phyloP scores from a whole-genome alignment of 1,140 invertebrate species.

The Sminthurides bifidus region DNA sequence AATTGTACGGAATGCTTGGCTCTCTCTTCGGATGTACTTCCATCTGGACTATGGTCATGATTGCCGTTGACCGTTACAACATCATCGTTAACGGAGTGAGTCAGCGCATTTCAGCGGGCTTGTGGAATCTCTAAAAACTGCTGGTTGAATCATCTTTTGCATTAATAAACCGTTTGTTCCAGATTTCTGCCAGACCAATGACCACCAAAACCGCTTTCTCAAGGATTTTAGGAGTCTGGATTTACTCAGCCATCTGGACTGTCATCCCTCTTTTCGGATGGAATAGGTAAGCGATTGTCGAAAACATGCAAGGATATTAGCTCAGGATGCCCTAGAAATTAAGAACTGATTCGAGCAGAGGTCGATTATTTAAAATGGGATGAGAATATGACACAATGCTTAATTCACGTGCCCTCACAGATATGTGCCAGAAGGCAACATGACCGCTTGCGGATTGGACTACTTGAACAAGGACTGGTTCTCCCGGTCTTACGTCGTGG shows the following conservation, averaged over 20 bases:
- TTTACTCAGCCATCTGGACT: slow-evolving; percentile 53
- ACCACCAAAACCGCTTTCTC: slow-evolving; percentile 54
- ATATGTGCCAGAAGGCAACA: slow-evolving; percentile 76
- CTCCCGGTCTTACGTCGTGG: slow-evolving; percentile 52
- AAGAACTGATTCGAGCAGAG: background rate
- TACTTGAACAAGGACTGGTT: slow-evolving; percentile 51
- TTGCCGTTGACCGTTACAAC: slow-evolving; percentile 63
- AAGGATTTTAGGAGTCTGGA: slow-evolving; percentile 57
- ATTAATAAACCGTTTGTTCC: too few species aligned
- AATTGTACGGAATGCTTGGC: slow-evolving; percentile 64
- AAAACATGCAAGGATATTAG: slow-evolving; percentile 15
- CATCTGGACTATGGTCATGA: slow-evolving; percentile 68
- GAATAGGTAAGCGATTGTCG: slow-evolving; percentile 53
- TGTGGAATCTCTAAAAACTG: too few species aligned
- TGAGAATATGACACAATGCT: background rate
- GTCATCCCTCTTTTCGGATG: slow-evolving; percentile 63
- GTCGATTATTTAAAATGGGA: background rate
- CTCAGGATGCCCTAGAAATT: too few species aligned
- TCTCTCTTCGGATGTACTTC: slow-evolving; percentile 66
- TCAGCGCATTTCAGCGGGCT: too few species aligned
- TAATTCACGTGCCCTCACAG: slow-evolving; percentile 40
- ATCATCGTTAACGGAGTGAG: slow-evolving; percentile 74
- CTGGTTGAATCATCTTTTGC: too few species aligned
- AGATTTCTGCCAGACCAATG: slow-evolving; percentile 56
- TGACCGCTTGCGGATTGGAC: slow-evolving; percentile 74